phyloP scores from a whole-genome alignment of 2,113 vertebrate species.

The Columba janthina region DNA sequence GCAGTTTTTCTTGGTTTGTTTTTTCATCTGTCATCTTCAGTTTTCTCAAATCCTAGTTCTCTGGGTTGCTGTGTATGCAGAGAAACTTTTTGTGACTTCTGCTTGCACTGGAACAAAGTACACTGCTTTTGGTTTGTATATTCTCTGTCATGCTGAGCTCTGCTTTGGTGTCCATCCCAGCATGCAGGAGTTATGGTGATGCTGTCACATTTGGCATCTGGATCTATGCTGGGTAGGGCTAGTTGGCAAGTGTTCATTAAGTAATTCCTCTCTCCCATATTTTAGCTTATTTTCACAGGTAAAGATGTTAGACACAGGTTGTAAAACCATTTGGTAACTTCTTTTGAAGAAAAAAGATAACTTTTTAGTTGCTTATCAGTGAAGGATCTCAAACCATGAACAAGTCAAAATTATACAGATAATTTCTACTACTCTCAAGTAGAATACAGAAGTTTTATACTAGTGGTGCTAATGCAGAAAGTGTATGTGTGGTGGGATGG shows the following conservation, averaged over 20 bases:
- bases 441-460: background rate
- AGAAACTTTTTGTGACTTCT: background rate
- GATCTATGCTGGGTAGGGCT: background rate
- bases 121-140: background rate
- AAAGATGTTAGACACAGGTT: background rate
- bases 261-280: background rate
- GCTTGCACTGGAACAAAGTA: background rate
- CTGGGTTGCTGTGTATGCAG: background rate
- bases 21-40: background rate
- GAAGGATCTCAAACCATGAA: background rate
- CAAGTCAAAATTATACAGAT: background rate
- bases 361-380: background rate
- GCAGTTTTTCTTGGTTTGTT: background rate
- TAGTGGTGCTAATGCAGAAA: background rate
- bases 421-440: background rate
- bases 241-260: background rate
- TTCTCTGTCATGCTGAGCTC: background rate
- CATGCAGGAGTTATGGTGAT: fast-evolving
- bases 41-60: background rate
- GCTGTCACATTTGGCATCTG: background rate
- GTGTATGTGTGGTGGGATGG: background rate
- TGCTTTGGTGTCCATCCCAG: background rate
- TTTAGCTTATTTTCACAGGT: background rate
- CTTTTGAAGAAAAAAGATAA: background rate
- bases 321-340: background rate